phyloP scores from a whole-genome alignment of 2,113 vertebrate genomes.

The Saiga tatarica region DNA sequence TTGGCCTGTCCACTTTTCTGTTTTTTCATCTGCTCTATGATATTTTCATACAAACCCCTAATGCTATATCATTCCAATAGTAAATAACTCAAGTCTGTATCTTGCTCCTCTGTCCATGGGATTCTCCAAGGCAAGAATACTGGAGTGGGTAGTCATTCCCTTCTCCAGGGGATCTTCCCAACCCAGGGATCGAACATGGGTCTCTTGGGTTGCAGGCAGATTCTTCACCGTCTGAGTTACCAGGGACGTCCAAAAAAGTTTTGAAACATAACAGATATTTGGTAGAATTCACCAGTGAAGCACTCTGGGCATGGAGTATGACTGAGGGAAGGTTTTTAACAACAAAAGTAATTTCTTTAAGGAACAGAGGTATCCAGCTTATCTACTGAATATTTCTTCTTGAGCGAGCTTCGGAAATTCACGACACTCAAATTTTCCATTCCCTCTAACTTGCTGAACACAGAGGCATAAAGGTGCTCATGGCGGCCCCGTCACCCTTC shows the following conservation, averaged over 20 bases:
- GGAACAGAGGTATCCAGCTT: not conserved
- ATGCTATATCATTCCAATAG: not conserved
- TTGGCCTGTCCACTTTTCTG: not conserved
- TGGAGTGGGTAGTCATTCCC: not conserved
- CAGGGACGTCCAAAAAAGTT: not conserved
- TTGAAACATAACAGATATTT: conserved; percentile 1
- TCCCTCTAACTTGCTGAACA: not conserved
- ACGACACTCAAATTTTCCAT: not conserved
- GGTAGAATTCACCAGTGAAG: not conserved
- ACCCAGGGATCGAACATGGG: not conserved
- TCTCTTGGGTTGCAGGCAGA: not conserved
- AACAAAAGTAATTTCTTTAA: not conserved
- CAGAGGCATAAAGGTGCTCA: not conserved
- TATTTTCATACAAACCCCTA: not conserved
- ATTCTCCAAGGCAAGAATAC: not conserved
- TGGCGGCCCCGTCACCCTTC: too few relatives aligned
- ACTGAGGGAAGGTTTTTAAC: not conserved
- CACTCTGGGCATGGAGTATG: not conserved
- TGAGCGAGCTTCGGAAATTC: not conserved
- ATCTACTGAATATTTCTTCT: not conserved
- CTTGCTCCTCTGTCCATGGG: not conserved
- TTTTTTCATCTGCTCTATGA: not conserved
- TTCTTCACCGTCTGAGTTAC: not conserved
- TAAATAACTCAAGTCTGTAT: not conserved
- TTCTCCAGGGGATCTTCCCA: not conserved